These are phyloP conservation scores for Scaptomyza caliginosa DNA, from an alignment of 2,888 invertebrate genomes.

Conservation along the genomic window DNA sequence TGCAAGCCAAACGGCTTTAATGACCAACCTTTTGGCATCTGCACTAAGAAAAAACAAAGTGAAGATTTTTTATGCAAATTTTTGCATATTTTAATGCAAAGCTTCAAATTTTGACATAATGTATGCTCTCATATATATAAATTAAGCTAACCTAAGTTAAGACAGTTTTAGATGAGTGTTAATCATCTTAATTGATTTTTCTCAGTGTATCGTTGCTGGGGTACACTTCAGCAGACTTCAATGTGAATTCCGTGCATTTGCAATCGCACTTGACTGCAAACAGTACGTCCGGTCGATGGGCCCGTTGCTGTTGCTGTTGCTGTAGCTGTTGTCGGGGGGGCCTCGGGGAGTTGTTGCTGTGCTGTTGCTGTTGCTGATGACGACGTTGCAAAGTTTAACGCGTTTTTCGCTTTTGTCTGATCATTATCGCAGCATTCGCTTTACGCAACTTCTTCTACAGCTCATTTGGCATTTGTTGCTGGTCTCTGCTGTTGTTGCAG, in stretches of 20 bases:
- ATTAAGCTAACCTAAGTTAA: too few relatives aligned
- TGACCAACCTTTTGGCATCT: conserved; percentile 50
- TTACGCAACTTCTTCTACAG: conserved; percentile 68
- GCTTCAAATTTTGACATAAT: too few relatives aligned
- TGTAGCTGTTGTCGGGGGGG: conserved; percentile 24
- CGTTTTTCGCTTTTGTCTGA: conserved; percentile 77
- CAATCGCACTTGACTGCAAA: conserved; percentile 75
- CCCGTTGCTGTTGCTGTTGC: conserved; percentile 35
- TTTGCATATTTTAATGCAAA: too few relatives aligned
- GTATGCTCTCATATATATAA: too few relatives aligned
- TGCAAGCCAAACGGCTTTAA: conserved; percentile 67
- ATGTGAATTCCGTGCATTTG: conserved; percentile 80
- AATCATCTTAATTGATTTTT: not conserved
- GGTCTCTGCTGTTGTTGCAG: conserved; percentile 11
- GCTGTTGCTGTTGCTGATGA: conserved; percentile 56
- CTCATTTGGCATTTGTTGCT: conserved; percentile 61
- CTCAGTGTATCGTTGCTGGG: conserved; percentile 14
- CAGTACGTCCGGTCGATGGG: conserved; percentile 70
- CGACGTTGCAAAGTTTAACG: conserved; percentile 77
- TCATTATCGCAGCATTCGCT: conserved; percentile 76
- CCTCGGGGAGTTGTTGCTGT: conserved; percentile 33
- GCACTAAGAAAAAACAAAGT: not conserved
- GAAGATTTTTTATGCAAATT: too few relatives aligned
- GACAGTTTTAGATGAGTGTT: too few relatives aligned
- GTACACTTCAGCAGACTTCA: conserved; percentile 44